Percentiles rank a stretch among this genome's conserved stretches.
Evolutionary conservation across 2,113 vertebrate genomes (phyloP).

Genomic region (Engystomops pustulosus): DNA sequence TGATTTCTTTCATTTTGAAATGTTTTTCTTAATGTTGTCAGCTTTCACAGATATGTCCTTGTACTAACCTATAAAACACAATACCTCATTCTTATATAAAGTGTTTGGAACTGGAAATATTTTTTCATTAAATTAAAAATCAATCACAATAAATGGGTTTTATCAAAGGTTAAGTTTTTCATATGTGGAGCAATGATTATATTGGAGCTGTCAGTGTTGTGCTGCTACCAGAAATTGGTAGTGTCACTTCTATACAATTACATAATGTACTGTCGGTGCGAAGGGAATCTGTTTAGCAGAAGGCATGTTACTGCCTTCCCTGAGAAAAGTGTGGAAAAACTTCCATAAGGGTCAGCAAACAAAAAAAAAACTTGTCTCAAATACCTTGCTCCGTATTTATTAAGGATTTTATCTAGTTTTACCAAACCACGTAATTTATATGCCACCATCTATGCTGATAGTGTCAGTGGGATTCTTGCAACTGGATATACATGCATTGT

Average conservation of each 20-base stretch:
- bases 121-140: constrained; percentile 24
- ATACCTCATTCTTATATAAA: neutral
- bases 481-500: no score
- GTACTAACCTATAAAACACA: neutral
- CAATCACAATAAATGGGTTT: constrained; percentile 33
- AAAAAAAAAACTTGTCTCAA: no score
- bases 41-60: neutral
- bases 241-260: constrained; percentile 33
- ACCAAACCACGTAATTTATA: no score
- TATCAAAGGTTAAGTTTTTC: neutral
- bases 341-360: no score
- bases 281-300: constrained; percentile 15
- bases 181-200: constrained; percentile 3
- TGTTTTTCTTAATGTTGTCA: neutral
- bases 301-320: neutral
- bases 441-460: no score
- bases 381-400: no score
- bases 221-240: constrained; percentile 23
- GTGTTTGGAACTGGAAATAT: constrained; percentile 15
- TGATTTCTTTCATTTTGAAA: neutral
- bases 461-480: no score
- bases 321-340: neutral
- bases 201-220: constrained; percentile 24
- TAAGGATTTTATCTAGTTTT: no score
- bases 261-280: constrained; percentile 8